Evolutionary conservation across 2,797 vertebrate genomes (phyloP).

Genomic region (Aplochiton taeniatus): DNA sequence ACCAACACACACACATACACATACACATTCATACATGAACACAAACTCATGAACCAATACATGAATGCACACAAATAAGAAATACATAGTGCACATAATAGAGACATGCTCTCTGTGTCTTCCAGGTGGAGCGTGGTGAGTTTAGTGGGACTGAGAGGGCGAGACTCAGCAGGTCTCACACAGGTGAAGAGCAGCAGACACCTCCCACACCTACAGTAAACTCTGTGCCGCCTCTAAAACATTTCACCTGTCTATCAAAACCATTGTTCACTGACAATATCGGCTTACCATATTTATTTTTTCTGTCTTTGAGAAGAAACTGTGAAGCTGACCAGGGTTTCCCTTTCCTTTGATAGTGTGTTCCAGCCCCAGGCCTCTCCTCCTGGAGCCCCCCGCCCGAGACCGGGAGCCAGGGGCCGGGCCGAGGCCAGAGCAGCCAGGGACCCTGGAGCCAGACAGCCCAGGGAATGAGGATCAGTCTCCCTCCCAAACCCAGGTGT

Average conservation of each 20-base stretch:
- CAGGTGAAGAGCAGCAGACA: constrained; percentile 40
- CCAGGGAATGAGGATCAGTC: not conserved
- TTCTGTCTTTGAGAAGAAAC: constrained; percentile 3
- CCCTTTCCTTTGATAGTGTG: constrained; percentile 67
- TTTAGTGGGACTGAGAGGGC: constrained; percentile 36
- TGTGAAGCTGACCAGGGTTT: no score
- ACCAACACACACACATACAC: constrained; percentile 1
- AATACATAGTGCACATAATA: not conserved
- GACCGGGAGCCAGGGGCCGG: constrained; percentile 6
- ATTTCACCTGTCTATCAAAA: not conserved
- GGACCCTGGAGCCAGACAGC: not conserved
- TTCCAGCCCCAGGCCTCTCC: constrained; percentile 57
- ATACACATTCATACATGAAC: constrained; percentile 3
- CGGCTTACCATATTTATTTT: not conserved
- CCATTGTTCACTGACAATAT: no score
- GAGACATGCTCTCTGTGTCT: not conserved
- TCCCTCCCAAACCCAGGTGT: not conserved
- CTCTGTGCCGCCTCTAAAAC: not conserved
- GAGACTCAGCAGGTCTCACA: constrained; percentile 63
- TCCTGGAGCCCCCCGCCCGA: constrained; percentile 23
- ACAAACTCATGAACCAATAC: not conserved
- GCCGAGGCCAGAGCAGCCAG: constrained; percentile 1
- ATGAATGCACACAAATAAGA: not conserved
- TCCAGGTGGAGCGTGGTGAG: constrained; percentile 48
- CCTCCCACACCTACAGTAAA: not conserved